Conservation (phyloP, 2,888 invertebrate genomes). For the Macaria liturata region DNA sequence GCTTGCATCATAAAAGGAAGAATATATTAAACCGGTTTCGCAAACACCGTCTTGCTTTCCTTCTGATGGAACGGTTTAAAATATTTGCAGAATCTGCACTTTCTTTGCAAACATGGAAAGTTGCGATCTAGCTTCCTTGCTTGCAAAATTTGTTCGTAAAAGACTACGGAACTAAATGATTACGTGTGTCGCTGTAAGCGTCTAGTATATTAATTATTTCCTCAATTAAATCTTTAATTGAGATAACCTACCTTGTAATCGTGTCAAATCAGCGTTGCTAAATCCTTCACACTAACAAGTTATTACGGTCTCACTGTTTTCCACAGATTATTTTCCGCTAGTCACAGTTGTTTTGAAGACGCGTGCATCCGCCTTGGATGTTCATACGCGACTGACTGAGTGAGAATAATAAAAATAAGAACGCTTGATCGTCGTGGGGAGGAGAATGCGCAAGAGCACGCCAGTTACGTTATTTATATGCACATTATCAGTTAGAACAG, state of each 20-base stretch:
- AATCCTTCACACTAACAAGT: constrained; percentile 7
- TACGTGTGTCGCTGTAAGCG: no score
- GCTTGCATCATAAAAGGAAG: constrained; percentile 12
- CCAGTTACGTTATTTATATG: constrained; percentile 43
- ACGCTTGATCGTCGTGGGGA: constrained; percentile 54
- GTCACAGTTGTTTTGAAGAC: constrained; percentile 22
- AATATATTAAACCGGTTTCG: constrained; percentile 24
- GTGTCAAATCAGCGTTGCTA: not conserved
- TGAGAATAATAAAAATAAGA: constrained; percentile 27
- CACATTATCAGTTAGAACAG: constrained; percentile 15
- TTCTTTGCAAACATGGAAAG: not conserved
- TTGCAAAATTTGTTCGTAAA: no score
- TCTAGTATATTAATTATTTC: no score
- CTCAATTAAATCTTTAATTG: not conserved
- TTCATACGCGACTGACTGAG: constrained; percentile 43
- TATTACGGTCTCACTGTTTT: not conserved
- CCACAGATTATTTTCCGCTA: not conserved
- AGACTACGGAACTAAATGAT: no score
- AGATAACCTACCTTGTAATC: constrained; percentile 15
- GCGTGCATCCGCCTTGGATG: constrained; percentile 40
- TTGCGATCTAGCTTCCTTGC: no score
- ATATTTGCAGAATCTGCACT: constrained; percentile 1
- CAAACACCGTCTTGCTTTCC: constrained; percentile 13
- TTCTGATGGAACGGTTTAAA: not conserved
- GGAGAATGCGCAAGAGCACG: constrained; percentile 42